Percentiles rank a stretch among this genome's conserved stretches.
phyloP scores from a whole-genome alignment of 2,888 invertebrate species.

The Pardosa pseudoannulata region DNA sequence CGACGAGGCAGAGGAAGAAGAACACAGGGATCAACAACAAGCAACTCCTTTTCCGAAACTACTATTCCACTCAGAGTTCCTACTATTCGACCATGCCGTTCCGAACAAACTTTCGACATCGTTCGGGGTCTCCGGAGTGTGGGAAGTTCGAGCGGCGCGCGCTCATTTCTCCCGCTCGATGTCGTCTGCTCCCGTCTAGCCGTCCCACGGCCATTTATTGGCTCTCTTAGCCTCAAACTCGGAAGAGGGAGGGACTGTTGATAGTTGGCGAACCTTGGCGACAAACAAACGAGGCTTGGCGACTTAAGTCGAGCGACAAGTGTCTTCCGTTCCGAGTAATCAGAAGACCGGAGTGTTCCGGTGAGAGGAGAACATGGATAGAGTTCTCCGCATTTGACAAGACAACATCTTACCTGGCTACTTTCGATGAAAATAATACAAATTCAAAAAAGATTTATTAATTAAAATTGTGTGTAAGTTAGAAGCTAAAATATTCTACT shows the following conservation, averaged over 20 bases:
- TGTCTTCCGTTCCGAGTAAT: constrained; percentile 7
- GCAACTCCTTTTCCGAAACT: background rate
- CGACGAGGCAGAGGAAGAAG: background rate
- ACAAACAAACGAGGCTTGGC: background rate
- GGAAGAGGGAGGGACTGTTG: constrained; percentile 36
- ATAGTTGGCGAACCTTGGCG: constrained; percentile 29
- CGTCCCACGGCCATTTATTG: constrained; percentile 68
- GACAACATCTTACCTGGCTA: too few relatives aligned
- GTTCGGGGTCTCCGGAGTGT: constrained; percentile 11
- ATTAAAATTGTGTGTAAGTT: too few relatives aligned
- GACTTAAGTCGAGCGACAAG: constrained; percentile 49
- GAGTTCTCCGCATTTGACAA: too few relatives aligned
- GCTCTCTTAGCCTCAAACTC: constrained; percentile 44
- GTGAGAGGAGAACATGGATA: too few relatives aligned
- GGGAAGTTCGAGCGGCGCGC: constrained; percentile 28
- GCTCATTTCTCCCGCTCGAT: constrained; percentile 65
- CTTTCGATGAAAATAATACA: too few relatives aligned
- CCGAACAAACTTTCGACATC: constrained; percentile 15
- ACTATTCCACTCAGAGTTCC: background rate
- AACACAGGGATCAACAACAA: background rate
- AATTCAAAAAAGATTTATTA: too few relatives aligned
- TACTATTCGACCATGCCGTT: background rate
- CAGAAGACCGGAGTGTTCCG: background rate
- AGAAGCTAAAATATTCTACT: too few relatives aligned
- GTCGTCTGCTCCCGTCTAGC: constrained; percentile 49